Evolutionary conservation across 2,113 vertebrate genomes (phyloP).

Genomic region (Apodemus speciosus): DNA sequence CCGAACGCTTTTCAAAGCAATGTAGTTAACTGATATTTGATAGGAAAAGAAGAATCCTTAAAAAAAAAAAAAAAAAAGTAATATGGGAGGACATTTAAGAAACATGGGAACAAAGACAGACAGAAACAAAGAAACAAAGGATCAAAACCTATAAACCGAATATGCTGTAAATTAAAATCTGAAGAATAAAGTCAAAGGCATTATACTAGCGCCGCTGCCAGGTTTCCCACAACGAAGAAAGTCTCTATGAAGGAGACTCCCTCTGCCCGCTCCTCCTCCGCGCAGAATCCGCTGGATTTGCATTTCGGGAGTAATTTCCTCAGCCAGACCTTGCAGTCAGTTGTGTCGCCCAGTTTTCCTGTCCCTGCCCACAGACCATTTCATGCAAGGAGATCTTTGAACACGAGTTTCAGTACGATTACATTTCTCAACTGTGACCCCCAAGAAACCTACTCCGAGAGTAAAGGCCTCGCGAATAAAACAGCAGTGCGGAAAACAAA

Average conservation of each 20-base stretch:
- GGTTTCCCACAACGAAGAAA: background rate
- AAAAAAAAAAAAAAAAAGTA: background rate
- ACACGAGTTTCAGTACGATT: background rate
- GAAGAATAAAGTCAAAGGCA: background rate
- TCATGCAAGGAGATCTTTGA: background rate
- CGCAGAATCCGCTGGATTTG: background rate
- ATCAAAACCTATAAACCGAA: background rate
- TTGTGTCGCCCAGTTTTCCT: background rate
- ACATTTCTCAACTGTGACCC: background rate
- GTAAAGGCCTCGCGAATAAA: background rate
- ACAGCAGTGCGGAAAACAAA: background rate
- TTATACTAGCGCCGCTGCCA: background rate
- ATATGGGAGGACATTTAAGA: background rate
- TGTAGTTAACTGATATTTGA: background rate
- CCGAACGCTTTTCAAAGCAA: conserved; percentile 7
- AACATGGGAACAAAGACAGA: background rate
- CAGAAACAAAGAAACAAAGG: background rate
- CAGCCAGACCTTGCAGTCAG: background rate
- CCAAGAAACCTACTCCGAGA: background rate
- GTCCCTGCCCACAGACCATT: background rate
- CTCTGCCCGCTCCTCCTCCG: background rate
- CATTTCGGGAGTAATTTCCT: background rate
- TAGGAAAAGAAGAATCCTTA: background rate
- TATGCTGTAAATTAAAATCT: conserved; percentile 8
- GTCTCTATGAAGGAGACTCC: background rate